phyloP scores from a whole-genome alignment of 2,888 invertebrate genomes.

The Dicyrtoma fusca region DNA sequence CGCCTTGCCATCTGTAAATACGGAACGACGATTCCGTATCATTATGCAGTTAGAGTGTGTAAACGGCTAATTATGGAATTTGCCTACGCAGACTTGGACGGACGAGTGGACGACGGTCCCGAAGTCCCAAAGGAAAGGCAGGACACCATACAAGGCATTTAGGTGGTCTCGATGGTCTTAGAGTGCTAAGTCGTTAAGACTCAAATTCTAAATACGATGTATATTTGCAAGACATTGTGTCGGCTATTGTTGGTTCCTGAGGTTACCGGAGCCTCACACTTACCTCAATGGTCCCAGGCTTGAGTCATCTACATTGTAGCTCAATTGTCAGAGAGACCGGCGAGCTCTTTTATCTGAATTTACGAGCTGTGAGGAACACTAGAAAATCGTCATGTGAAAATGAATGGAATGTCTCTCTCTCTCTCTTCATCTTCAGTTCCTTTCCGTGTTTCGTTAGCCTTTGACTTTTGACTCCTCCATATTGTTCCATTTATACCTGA shows the following conservation, averaged over 20 bases:
- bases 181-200: background rate
- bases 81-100: too few species aligned
- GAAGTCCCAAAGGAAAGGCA: too few species aligned
- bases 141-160: too few species aligned
- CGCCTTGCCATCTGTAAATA: too few species aligned
- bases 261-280: background rate
- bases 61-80: too few species aligned
- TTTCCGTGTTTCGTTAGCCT: conserved; percentile 12
- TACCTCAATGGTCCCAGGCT: conserved; percentile 10
- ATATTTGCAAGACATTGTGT: conserved; percentile 14
- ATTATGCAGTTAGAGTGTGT: too few species aligned
- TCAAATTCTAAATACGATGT: background rate
- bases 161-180: background rate
- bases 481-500: conserved; percentile 6
- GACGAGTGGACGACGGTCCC: too few species aligned
- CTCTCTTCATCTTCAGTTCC: background rate
- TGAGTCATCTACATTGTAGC: conserved; percentile 20
- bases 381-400: conserved; percentile 24
- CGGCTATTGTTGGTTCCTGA: conserved; percentile 20
- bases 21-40: too few species aligned
- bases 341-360: conserved; percentile 23
- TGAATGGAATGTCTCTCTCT: conserved; percentile 22
- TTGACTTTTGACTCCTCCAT: conserved; percentile 25
- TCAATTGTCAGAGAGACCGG: conserved; percentile 17
- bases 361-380: conserved; percentile 32